A percentile compares a stretch with the other conserved stretches of the same genome.
Conservation (phyloP, 1,140 invertebrate species). For the Notospermus geniculatus region DNA sequence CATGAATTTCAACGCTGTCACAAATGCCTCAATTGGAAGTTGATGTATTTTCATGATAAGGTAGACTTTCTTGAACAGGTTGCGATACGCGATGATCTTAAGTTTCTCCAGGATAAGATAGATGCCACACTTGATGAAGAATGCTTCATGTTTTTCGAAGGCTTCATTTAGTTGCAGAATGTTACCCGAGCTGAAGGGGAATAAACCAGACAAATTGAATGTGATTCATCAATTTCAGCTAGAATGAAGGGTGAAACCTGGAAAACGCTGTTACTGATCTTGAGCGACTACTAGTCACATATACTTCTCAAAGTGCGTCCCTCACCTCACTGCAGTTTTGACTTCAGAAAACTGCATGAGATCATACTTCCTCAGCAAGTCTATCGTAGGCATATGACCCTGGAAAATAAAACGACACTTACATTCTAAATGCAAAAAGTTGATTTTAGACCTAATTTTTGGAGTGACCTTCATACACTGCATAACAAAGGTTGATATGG, state of each 20-base stretch:
- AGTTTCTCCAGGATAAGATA: slow-evolving; percentile 96
- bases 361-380: slow-evolving; percentile 83
- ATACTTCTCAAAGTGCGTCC: too few species aligned
- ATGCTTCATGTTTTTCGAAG: slow-evolving; percentile 81
- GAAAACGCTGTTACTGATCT: too few species aligned
- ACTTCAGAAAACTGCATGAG: slow-evolving; percentile 87
- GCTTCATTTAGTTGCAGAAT: slow-evolving; percentile 79
- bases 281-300: too few species aligned
- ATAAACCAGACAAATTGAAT: too few species aligned
- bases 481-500: too few species aligned
- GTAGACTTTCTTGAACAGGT: slow-evolving; percentile 94
- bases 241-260: too few species aligned
- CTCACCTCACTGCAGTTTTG: slow-evolving; percentile 74
- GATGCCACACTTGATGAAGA: slow-evolving; percentile 93
- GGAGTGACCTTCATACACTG: too few species aligned
- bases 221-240: too few species aligned
- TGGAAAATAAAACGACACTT: slow-evolving; percentile 32
- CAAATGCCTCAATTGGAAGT: slow-evolving; percentile 80
- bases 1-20: slow-evolving; percentile 72
- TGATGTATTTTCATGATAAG: slow-evolving; percentile 84
- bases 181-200: slow-evolving; percentile 70
- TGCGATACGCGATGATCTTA: slow-evolving; percentile 91
- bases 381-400: slow-evolving; percentile 82
- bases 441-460: neutral
- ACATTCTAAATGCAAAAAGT: neutral